Conservation (phyloP, 2,888 invertebrate genomes). For the Monopis laevigella region DNA sequence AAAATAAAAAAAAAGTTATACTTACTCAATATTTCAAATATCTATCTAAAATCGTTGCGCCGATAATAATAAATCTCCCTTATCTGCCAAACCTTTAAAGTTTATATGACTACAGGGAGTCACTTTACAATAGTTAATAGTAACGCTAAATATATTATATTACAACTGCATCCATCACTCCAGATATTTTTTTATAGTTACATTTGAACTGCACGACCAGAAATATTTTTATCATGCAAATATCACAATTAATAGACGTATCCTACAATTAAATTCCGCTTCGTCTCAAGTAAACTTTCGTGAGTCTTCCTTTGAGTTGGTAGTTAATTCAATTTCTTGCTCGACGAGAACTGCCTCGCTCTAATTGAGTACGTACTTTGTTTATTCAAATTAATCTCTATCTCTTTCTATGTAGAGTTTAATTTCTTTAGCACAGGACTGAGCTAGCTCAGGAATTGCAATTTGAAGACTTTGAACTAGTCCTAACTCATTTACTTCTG, state of each 20-base stretch:
- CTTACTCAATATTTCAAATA: no score
- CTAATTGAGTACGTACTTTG: conserved; percentile 5
- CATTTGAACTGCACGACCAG: no score
- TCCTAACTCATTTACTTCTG: conserved; percentile 5
- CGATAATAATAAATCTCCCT: no score
- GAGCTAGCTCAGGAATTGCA: conserved; percentile 6
- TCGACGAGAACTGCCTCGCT: conserved; percentile 4
- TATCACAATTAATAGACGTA: not conserved
- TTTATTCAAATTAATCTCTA: conserved; percentile 12
- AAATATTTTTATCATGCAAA: not conserved
- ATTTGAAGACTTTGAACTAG: conserved; percentile 8
- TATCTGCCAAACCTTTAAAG: no score
- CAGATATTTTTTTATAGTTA: no score
- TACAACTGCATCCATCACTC: no score
- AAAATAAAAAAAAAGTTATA: no score
- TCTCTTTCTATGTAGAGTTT: conserved; percentile 1
- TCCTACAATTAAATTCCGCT: conserved; percentile 3
- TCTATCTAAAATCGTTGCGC: no score
- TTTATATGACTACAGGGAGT: no score
- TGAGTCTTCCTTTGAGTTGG: not conserved
- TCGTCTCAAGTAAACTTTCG: not conserved
- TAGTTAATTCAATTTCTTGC: conserved; percentile 11
- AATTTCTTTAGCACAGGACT: not conserved
- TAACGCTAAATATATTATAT: no score
- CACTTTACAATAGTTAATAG: no score